Percentiles rank a stretch among this genome's conserved stretches.
These are phyloP conservation scores for Synergus itoensis DNA, from an alignment of 2,888 invertebrate genomes.

Conservation along the genomic window DNA sequence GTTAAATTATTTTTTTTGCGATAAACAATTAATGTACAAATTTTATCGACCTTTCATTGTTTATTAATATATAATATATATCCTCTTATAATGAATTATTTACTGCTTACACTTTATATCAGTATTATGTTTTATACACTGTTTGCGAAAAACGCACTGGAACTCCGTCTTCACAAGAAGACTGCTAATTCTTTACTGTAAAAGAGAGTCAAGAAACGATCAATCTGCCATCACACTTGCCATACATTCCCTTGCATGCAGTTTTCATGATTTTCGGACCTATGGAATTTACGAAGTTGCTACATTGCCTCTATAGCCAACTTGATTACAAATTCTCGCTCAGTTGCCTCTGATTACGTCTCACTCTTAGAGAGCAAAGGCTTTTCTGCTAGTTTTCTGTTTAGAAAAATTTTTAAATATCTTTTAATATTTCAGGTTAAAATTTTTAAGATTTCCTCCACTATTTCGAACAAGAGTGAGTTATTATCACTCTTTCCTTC, in stretches of 20 bases:
- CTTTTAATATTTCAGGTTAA: constrained; percentile 60
- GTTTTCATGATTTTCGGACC: neutral
- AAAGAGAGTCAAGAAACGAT: neutral
- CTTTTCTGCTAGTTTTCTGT: neutral
- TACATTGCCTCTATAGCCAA: neutral
- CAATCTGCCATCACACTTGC: neutral
- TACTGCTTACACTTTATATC: neutral
- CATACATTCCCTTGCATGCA: neutral
- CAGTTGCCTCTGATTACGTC: neutral
- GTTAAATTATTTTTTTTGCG: neutral
- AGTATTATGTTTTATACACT: neutral
- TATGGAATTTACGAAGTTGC: neutral
- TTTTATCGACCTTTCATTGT: neutral
- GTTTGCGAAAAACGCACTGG: neutral
- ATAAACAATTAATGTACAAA: constrained; percentile 1
- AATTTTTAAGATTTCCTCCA: constrained; percentile 70
- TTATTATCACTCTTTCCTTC: constrained; percentile 77
- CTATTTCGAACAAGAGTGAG: constrained; percentile 70
- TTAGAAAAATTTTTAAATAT: constrained; percentile 45
- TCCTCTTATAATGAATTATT: neutral
- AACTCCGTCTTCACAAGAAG: neutral
- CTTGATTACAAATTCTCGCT: neutral
- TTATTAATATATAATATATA: constrained; percentile 15
- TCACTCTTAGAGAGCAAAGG: neutral
- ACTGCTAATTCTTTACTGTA: neutral